Base-by-base conservation (phyloP, 1,140 invertebrate genomes). In the Tetranychus cinnabarinus region DNA sequence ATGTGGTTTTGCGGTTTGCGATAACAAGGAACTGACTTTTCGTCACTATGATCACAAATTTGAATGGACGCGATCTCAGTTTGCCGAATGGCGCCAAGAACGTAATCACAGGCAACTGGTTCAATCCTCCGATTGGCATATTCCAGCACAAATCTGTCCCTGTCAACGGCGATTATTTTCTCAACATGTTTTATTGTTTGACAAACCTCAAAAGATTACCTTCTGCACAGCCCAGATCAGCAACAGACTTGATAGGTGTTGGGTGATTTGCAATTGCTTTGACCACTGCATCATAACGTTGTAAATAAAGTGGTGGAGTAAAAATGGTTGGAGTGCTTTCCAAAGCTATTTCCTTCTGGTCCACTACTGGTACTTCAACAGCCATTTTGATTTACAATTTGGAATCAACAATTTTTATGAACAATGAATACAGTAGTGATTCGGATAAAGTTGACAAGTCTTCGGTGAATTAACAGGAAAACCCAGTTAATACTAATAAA, bases 21-120 rank as follows among this genome's bases (percentile, higher is more conserved):
- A n/a, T 23, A n/a, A 33, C 2, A 52, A 52, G 31, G 67, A 77
- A 2, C 3, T 58, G n/a, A 33, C 78, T 13, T 81, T 87, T 62
- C 76, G 90, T 62, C 84, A 92, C 72, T 72, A 77, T 68, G 89
- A 93, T 75, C 89, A 95, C 70, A 88, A 90, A 71, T 95, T 93
- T 77, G 90, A 93, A 72, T 93, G 89, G 89, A 84, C 77, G 2
- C 78, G 84, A 66, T 66, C 79, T 66, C 79, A 93, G 70, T 92
- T 93, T 74, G 69, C 83, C 72, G 73, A 80, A 62, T 93, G 88
- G 88, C 88, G 79, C 52, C 64, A 65, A 61, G 62, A 8, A 83
- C 60, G 69, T 75, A 78, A 65, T 85, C 82, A 1, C 68, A 69
- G 8, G 71, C 66, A n/a, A 78, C 66, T 2, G 82, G 82, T 31